These are phyloP conservation scores for Macrophya alboannulata DNA, from an alignment of 2,888 invertebrate species.

Conservation along the genomic window DNA sequence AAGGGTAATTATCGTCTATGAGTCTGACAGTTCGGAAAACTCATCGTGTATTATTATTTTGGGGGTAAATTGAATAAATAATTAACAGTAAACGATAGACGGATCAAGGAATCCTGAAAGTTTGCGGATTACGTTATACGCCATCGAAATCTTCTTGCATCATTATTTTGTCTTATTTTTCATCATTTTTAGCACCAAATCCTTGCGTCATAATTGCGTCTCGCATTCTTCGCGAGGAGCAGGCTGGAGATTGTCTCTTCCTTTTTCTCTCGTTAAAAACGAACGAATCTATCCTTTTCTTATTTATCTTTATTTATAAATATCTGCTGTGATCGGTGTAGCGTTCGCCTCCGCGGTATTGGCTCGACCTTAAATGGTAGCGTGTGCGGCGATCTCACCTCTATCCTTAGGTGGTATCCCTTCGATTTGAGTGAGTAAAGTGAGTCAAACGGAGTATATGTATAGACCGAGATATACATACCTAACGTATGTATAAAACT, in stretches of 20 bases:
- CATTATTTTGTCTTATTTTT: neutral
- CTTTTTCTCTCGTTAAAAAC: neutral
- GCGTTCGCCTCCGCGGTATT: conserved; percentile 26
- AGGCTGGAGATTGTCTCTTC: neutral
- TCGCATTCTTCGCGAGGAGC: too few species aligned
- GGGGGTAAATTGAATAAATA: neutral
- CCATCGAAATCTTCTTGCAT: neutral
- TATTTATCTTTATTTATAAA: neutral
- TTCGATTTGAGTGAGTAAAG: conserved; percentile 25
- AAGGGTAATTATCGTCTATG: too few species aligned
- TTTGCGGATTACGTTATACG: neutral
- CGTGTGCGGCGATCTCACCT: conserved; percentile 59
- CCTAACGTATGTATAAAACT: neutral
- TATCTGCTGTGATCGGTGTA: neutral
- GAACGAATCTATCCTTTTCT: neutral
- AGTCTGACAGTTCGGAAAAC: neutral
- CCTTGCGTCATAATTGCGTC: neutral
- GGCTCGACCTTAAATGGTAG: conserved; percentile 71
- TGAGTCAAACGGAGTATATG: conserved; percentile 41
- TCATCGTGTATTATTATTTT: neutral
- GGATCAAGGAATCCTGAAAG: neutral
- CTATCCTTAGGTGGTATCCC: conserved; percentile 40
- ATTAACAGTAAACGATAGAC: neutral
- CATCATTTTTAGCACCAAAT: neutral
- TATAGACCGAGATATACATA: too few species aligned